Conservation (phyloP, 2,113 vertebrate species). For the Benitochromis conjunctus region DNA sequence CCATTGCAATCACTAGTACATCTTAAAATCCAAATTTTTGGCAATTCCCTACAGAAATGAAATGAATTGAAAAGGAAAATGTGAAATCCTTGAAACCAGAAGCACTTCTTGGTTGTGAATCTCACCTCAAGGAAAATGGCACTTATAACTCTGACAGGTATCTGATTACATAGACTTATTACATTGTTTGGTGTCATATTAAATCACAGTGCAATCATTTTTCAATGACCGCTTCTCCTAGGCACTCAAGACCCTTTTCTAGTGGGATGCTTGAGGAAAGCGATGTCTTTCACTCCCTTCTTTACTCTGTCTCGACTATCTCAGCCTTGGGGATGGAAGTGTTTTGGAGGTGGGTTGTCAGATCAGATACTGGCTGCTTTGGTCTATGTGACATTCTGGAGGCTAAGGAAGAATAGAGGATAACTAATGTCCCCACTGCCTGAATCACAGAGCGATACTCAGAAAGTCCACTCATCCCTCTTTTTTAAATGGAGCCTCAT, state of each 20-base stretch:
- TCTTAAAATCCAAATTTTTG: not conserved
- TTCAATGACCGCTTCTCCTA: slow-evolving; percentile 18
- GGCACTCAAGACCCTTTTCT: slow-evolving; percentile 12
- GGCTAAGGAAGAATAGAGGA: slow-evolving; percentile 46
- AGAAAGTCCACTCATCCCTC: slow-evolving; percentile 40
- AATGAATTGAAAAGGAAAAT: not conserved
- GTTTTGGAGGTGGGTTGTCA: slow-evolving; percentile 66
- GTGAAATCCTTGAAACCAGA: not conserved
- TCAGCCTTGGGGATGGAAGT: slow-evolving; percentile 52
- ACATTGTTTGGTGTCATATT: slow-evolving; percentile 16
- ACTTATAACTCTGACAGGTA: not conserved
- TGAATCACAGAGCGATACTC: slow-evolving; percentile 33
- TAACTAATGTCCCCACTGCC: slow-evolving; percentile 49
- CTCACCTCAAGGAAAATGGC: slow-evolving; percentile 9
- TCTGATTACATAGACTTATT: slow-evolving; percentile 21
- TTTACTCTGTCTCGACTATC: slow-evolving; percentile 29
- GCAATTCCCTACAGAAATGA: not conserved
- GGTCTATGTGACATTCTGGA: slow-evolving; percentile 57
- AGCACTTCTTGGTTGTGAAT: not conserved
- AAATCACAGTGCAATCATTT: slow-evolving; percentile 29
- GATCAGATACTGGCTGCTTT: slow-evolving; percentile 55
- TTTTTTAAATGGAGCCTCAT: slow-evolving; percentile 29
- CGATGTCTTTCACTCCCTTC: slow-evolving; percentile 18
- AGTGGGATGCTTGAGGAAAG: slow-evolving; percentile 12
- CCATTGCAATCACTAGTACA: not conserved